Percentiles rank a stretch among this genome's conserved stretches.
These are phyloP conservation scores for Epistrophella euchroma DNA, from an alignment of 2,888 invertebrate species.

Conservation along the genomic window DNA sequence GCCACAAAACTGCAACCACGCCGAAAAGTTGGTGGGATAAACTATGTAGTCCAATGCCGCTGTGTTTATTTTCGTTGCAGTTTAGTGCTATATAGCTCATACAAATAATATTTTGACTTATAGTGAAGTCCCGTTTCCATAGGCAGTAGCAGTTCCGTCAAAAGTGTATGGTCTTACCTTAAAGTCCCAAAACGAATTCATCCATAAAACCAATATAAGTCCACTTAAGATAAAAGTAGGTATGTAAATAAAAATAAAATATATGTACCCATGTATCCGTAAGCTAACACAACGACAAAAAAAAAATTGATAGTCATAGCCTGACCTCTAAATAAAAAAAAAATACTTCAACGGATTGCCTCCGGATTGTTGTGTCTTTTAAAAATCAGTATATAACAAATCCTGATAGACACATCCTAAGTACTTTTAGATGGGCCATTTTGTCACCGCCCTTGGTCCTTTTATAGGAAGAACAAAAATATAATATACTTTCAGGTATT, in stretches of 20 bases:
- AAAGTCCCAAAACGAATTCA: background rate
- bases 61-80: too few species aligned
- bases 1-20: too few species aligned
- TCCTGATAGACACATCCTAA: slow-evolving; percentile 57
- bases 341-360: slow-evolving; percentile 27
- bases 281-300: background rate
- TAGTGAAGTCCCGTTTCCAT: too few species aligned
- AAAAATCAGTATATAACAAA: slow-evolving; percentile 28
- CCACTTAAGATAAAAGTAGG: background rate
- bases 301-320: background rate
- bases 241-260: background rate
- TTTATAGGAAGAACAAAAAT: background rate
- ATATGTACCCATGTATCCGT: too few species aligned
- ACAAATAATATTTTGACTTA: too few species aligned
- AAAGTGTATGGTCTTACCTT: too few species aligned
- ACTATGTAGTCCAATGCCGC: too few species aligned
- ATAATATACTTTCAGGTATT: slow-evolving; percentile 47
- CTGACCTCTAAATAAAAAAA: slow-evolving; percentile 4
- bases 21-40: too few species aligned
- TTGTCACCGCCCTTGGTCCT: slow-evolving; percentile 8
- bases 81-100: too few species aligned
- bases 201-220: background rate
- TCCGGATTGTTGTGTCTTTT: slow-evolving; percentile 16
- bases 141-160: too few species aligned
- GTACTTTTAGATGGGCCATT: slow-evolving; percentile 46